phyloP scores from a whole-genome alignment of 2,888 invertebrate genomes.

The Tetragonula carbonaria region DNA sequence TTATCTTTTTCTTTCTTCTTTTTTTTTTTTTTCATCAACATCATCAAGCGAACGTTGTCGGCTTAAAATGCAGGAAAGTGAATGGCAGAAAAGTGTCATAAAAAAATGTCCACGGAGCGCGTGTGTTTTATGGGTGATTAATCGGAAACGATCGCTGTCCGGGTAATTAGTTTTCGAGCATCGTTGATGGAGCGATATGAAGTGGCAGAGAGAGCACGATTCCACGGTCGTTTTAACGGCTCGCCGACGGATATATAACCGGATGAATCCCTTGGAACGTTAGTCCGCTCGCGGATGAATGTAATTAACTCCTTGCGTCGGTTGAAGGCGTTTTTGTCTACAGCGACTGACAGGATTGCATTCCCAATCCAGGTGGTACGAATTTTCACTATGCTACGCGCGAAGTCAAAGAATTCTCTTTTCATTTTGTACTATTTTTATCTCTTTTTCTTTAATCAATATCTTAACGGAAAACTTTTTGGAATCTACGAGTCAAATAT shows the following conservation, averaged over 20 bases:
- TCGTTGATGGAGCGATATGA: constrained; percentile 27
- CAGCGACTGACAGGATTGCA: neutral
- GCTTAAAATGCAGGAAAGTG: neutral
- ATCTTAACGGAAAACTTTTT: no score
- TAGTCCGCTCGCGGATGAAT: neutral
- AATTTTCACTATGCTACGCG: no score
- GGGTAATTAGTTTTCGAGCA: constrained; percentile 34
- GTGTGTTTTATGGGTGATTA: constrained; percentile 35
- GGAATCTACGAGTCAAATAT: no score
- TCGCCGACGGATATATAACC: constrained; percentile 16
- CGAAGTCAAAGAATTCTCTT: no score
- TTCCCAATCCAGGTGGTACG: no score
- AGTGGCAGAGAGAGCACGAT: constrained; percentile 25
- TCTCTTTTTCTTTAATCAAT: no score
- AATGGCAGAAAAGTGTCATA: constrained; percentile 18
- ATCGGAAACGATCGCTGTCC: constrained; percentile 36
- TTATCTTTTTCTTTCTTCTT: no score
- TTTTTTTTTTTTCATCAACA: neutral
- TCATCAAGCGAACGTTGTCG: neutral
- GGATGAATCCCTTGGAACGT: constrained; percentile 11
- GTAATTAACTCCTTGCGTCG: constrained; percentile 6
- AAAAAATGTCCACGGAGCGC: constrained; percentile 16
- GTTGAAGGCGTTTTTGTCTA: neutral
- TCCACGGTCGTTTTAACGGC: constrained; percentile 31
- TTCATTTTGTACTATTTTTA: no score